A percentile compares a stretch with the other conserved stretches of the same genome.
Evolutionary conservation across 2,888 invertebrate species (phyloP).

Genomic region (Acholoe squamosa): DNA sequence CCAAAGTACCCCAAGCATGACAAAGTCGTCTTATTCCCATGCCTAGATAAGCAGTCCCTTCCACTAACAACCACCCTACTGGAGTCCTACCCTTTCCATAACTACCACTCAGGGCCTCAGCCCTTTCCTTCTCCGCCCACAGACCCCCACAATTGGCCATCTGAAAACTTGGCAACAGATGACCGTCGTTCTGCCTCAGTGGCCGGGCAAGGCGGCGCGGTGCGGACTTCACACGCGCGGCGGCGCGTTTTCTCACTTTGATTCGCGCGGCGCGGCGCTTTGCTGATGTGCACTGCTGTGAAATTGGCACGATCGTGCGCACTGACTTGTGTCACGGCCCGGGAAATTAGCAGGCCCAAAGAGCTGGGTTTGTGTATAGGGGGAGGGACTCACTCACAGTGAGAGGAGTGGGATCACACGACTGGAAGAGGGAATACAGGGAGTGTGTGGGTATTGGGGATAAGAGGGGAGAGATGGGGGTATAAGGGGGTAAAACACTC

Average conservation of each 20-base stretch:
- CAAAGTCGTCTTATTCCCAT: too few relatives aligned
- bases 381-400: background rate
- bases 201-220: background rate
- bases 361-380: background rate
- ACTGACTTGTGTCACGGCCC: constrained; percentile 53
- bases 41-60: too few relatives aligned
- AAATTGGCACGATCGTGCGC: constrained; percentile 61
- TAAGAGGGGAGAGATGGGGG: background rate
- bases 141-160: constrained; percentile 52
- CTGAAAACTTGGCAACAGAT: constrained; percentile 62
- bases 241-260: constrained; percentile 56
- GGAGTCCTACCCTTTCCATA: background rate
- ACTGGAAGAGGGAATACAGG: background rate
- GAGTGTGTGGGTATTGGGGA: background rate
- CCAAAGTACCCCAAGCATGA: background rate
- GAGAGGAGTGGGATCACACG: background rate
- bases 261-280: constrained; percentile 51
- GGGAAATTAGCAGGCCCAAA: constrained; percentile 31
- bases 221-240: constrained; percentile 48
- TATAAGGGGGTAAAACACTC: background rate
- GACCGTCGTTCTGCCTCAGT: constrained; percentile 9
- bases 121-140: background rate
- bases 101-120: background rate
- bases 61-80: background rate
- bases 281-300: constrained; percentile 40